phyloP scores from a whole-genome alignment of 2,113 vertebrate genomes.

The Scortum barcoo region DNA sequence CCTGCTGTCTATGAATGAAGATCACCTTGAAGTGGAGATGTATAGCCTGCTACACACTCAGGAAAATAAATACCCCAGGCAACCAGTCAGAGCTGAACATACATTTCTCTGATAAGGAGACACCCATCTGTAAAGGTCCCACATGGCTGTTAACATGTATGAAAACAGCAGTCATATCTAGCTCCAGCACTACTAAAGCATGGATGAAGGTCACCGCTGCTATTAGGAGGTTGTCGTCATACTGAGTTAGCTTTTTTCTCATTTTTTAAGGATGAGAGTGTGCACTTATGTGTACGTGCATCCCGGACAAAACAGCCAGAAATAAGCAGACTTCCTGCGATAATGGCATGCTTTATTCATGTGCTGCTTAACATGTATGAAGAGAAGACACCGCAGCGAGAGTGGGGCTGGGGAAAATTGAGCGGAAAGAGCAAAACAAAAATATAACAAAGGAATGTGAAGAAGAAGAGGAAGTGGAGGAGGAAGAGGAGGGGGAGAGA shows the following conservation, averaged over 20 bases:
- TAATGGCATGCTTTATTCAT: conserved; percentile 65
- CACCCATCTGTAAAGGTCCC: conserved; percentile 16
- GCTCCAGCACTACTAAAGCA: conserved; percentile 39
- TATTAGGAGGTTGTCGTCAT: conserved; percentile 41
- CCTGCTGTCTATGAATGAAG: background rate
- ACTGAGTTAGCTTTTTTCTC: conserved; percentile 49
- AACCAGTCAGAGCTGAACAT: background rate
- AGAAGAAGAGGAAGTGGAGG: conserved; percentile 19
- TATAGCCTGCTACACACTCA: background rate
- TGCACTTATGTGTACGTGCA: background rate
- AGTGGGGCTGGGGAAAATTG: background rate
- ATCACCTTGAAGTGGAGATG: conserved; percentile 17
- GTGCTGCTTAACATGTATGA: conserved; percentile 55
- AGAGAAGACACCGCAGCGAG: background rate
- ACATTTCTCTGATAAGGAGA: conserved; percentile 48
- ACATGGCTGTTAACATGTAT: conserved; percentile 48
- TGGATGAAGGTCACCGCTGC: conserved; percentile 65
- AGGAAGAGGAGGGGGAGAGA: conserved; percentile 31
- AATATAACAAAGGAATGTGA: background rate
- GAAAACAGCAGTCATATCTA: conserved; percentile 43
- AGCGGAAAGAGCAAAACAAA: background rate
- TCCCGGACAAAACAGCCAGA: background rate
- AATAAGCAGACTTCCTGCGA: background rate
- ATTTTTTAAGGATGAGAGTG: conserved; percentile 51
- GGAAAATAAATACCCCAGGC: background rate